Evolutionary conservation across 2,797 vertebrate species (phyloP).

Genomic region (Ammospiza maritima): DNA sequence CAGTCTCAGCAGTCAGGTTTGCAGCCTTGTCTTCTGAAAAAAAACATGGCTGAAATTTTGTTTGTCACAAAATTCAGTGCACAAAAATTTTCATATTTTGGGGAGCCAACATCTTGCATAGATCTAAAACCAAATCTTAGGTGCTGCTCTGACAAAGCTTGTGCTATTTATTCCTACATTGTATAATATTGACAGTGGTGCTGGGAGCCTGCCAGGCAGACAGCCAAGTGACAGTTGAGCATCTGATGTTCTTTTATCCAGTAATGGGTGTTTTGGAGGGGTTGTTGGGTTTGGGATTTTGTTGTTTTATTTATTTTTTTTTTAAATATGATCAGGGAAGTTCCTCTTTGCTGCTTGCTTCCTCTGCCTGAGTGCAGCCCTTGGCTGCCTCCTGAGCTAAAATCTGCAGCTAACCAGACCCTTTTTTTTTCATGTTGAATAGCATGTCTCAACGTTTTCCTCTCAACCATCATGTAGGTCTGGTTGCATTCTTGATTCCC

Average conservation of each 20-base stretch:
- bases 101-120: not conserved
- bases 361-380: conserved; percentile 59
- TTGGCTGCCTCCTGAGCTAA: conserved; percentile 62
- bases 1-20: not conserved
- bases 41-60: not conserved
- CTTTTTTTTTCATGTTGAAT: conserved; percentile 31
- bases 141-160: not conserved
- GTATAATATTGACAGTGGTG: not conserved
- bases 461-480: conserved; percentile 75
- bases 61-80: not conserved
- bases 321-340: conserved; percentile 39
- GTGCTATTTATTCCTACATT: not conserved
- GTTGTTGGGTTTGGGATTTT: not conserved
- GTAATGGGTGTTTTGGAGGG: not conserved
- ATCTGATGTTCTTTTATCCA: conserved; percentile 44
- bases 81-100: not conserved
- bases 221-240: conserved; percentile 35
- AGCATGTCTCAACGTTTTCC: conserved; percentile 74
- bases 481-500: conserved; percentile 74
- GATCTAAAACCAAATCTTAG: not conserved
- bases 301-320: not conserved
- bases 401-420: conserved; percentile 54
- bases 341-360: conserved; percentile 54
- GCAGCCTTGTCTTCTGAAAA: not conserved
- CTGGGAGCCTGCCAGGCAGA: conserved; percentile 30